Evolutionary conservation across 2,888 invertebrate species (phyloP), one percentile per base, ranked within the genome.

Genomic region (Chloroclystis v-ata): DNA sequence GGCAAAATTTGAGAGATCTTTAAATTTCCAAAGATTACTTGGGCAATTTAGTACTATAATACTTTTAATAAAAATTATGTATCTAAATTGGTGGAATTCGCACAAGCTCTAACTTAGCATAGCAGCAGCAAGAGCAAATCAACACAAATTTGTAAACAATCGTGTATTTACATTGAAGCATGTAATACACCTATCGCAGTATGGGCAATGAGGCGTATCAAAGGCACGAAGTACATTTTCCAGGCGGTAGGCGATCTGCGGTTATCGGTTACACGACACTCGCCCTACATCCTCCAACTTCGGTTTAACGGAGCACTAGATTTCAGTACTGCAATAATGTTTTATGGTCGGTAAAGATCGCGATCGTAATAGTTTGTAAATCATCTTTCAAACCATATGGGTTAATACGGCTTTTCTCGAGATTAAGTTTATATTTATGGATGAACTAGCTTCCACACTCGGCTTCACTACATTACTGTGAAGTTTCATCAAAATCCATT

Each of bases 191-290:
- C 5, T 5, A 4, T 20, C 20, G 20, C n/a, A 26, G 26, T 26
- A 26, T 6, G 26, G 8, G 26, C 33, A 20, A 1, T 37, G 16
- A 28, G 37, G 25, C 30, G 37, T 8, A 26, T 26, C 9, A 20
- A 20, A 33, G 13, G 28, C 28, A 13, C n/a, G n/a, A n/a, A n/a
- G 38, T 28, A 37, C 38, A 35, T 48, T 43, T 48, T 52, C 39
- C 41, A 43, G 20, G 35, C 30, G 35, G 47, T 9, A 53, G 51
- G 29, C 42, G n/a, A n/a, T n/a, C 13, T 57, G 57, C 35, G 57
- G 57, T 57, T 54, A 49, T 56, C 49, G 48, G 54, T 52, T 39
- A 54, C 45, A 39, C 33, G 54, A 54, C 52, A 49, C 35, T 32
- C 38, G 49, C 28, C 45, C 45, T 44, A 44, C 33, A 41, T 49